Evolutionary conservation across 2,797 vertebrate genomes (phyloP).

Genomic region (Rhincodon typus): DNA sequence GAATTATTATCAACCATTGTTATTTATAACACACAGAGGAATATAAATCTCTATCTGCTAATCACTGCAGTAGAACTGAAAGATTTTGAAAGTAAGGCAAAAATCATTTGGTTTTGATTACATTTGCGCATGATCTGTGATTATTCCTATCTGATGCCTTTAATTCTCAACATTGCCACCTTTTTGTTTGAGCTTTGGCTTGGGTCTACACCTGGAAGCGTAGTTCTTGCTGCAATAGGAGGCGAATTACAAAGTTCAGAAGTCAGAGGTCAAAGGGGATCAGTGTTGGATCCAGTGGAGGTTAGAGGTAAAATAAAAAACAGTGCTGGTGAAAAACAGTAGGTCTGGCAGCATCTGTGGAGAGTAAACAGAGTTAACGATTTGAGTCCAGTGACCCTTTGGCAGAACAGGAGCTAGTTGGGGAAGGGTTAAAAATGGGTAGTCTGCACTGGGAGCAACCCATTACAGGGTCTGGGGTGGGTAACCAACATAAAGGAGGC

Average conservation of each 20-base stretch:
- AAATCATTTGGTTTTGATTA: neutral
- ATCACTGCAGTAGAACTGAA: neutral
- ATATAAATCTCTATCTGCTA: neutral
- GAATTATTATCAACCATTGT: neutral
- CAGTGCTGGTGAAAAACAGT: no score
- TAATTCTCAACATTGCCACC: neutral
- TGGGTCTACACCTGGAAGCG: neutral
- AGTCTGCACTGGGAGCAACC: no score
- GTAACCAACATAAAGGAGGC: no score
- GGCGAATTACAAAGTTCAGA: neutral
- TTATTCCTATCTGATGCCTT: neutral
- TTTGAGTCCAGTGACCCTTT: no score
- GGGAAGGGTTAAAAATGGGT: no score
- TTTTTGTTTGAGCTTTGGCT: neutral
- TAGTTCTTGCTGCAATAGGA: neutral
- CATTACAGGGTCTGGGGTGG: no score
- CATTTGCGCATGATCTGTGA: neutral
- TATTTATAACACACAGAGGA: constrained; percentile 1
- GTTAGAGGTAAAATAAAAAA: no score
- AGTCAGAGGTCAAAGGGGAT: neutral
- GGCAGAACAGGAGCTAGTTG: no score
- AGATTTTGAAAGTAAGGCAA: neutral
- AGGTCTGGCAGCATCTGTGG: no score
- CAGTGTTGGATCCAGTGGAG: no score
- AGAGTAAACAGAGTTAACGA: no score